These are phyloP conservation scores for Barbus barbus DNA, from an alignment of 2,113 vertebrate genomes.

Conservation along the genomic window DNA sequence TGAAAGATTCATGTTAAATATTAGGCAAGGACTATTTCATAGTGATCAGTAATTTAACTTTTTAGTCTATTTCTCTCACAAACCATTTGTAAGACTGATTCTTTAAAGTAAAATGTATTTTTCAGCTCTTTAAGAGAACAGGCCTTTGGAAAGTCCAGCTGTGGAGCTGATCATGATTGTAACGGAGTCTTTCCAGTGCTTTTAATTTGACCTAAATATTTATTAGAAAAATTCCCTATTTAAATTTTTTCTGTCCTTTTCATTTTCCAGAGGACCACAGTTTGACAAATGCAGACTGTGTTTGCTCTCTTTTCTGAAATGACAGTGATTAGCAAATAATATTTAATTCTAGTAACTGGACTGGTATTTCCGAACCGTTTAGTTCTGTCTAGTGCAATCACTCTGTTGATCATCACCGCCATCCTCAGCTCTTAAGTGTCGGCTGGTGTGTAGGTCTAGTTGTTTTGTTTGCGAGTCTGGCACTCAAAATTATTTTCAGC, in stretches of 20 bases:
- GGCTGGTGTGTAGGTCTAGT: slow-evolving; percentile 2
- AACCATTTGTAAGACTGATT: neutral
- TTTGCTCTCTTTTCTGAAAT: neutral
- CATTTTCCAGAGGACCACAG: neutral
- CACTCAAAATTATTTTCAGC: slow-evolving; percentile 42
- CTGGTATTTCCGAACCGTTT: slow-evolving; percentile 17
- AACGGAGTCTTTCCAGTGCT: neutral
- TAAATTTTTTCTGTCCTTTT: neutral
- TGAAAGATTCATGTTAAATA: neutral
- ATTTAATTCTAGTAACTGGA: neutral
- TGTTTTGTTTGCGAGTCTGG: slow-evolving; percentile 11
- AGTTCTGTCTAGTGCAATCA: slow-evolving; percentile 14
- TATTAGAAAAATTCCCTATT: neutral
- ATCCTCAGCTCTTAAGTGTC: neutral
- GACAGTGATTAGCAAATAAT: neutral
- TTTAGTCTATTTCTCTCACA: neutral
- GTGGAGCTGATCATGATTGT: neutral
- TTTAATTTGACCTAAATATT: no score
- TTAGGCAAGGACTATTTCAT: neutral
- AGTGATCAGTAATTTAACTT: neutral
- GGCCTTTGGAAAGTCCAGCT: neutral
- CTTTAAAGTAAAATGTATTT: neutral
- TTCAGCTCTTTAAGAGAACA: neutral
- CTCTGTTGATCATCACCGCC: neutral
- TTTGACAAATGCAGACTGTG: neutral